Evolutionary conservation across 2,797 vertebrate genomes (phyloP).

Genomic region (Rhyacichthys aspro): DNA sequence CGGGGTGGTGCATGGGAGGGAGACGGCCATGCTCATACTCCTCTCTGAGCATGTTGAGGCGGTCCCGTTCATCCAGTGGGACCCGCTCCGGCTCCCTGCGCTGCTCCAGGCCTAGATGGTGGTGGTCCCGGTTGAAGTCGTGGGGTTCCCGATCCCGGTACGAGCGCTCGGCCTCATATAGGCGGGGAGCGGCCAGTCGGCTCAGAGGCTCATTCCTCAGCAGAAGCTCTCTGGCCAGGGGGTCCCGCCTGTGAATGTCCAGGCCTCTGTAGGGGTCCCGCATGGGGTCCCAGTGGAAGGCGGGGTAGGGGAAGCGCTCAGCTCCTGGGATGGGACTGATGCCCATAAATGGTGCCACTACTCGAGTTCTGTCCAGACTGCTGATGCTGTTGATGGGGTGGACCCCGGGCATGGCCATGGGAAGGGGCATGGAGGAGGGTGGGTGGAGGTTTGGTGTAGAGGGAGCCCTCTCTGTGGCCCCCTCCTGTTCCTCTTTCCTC

Average conservation of each 20-base stretch:
- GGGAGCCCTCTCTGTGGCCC: constrained; percentile 74
- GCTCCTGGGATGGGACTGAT: constrained; percentile 93
- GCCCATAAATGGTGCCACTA: constrained; percentile 97
- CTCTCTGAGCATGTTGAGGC: constrained; percentile 92
- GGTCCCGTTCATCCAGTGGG: constrained; percentile 90
- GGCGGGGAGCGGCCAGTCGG: constrained; percentile 85
- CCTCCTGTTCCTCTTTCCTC: constrained; percentile 92
- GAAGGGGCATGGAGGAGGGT: constrained; percentile 85
- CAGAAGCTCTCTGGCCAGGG: constrained; percentile 90
- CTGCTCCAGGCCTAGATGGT: constrained; percentile 87
- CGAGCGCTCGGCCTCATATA: constrained; percentile 92
- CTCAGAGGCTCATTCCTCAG: constrained; percentile 92
- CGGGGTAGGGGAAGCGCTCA: constrained; percentile 93
- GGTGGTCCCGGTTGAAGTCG: constrained; percentile 91
- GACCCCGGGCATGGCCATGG: constrained; percentile 89
- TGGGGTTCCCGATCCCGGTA: constrained; percentile 95
- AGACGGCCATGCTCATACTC: constrained; percentile 91
- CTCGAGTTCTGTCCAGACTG: constrained; percentile 93
- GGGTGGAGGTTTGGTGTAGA: constrained; percentile 81
- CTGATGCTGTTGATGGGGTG: constrained; percentile 93
- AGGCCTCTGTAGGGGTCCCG: constrained; percentile 93
- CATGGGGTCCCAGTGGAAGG: constrained; percentile 98
- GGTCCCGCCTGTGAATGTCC: constrained; percentile 93
- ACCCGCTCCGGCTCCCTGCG: constrained; percentile 90
- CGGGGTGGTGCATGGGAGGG: constrained; percentile 76